phyloP scores from a whole-genome alignment of 1,140 invertebrate genomes.

The Drosophila mojavensis region DNA sequence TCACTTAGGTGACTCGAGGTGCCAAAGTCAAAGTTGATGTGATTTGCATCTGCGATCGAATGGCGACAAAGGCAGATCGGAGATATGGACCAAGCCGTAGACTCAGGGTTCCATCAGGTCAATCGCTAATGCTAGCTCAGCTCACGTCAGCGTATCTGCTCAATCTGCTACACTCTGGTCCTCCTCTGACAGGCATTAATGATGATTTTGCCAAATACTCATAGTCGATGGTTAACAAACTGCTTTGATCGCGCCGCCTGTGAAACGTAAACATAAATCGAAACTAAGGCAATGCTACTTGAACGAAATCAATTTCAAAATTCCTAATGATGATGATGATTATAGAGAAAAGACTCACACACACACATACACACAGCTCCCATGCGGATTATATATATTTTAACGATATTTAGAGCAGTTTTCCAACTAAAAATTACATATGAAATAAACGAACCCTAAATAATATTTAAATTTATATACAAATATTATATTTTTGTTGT shows the following conservation, averaged over 20 bases:
- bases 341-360: not conserved
- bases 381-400: not conserved
- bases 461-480: too few species aligned
- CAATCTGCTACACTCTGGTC: too few species aligned
- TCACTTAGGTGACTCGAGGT: slow-evolving; percentile 54
- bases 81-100: not conserved
- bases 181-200: not conserved
- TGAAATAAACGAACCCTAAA: too few species aligned
- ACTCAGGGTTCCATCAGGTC: too few species aligned
- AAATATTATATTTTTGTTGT: too few species aligned
- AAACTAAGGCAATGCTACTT: slow-evolving; percentile 39
- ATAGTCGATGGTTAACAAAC: not conserved
- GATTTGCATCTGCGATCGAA: slow-evolving; percentile 28
- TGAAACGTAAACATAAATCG: slow-evolving; percentile 32
- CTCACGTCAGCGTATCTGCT: too few species aligned
- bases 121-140: too few species aligned
- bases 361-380: not conserved
- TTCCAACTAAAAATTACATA: not conserved
- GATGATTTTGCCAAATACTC: not conserved
- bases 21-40: slow-evolving; percentile 69
- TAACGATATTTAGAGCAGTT: too few species aligned
- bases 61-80: not conserved
- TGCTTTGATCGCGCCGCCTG: slow-evolving; percentile 46
- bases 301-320: slow-evolving; percentile 9
- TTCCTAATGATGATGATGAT: slow-evolving; percentile 25